phyloP scores from a whole-genome alignment of 2,113 vertebrate genomes.

The Lethenteron camtschaticum region DNA sequence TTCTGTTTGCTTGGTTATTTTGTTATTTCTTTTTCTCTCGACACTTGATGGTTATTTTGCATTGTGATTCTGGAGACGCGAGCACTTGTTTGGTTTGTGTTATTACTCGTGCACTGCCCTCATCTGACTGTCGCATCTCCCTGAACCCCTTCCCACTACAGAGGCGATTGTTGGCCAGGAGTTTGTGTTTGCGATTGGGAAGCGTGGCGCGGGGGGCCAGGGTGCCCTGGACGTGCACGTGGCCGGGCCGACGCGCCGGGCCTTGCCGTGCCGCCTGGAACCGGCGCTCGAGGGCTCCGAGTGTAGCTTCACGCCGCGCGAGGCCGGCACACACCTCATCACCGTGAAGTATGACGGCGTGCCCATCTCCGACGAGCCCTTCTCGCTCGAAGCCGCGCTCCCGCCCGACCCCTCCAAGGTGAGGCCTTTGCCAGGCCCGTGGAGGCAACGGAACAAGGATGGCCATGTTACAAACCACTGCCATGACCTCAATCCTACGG shows the following conservation, averaged over 20 bases:
- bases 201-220: slow-evolving; percentile 62
- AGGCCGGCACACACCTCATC: slow-evolving; percentile 50
- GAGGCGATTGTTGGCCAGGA: slow-evolving; percentile 63
- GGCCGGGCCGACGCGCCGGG: slow-evolving; percentile 33
- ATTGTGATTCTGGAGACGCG: too few relatives aligned
- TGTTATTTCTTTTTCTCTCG: too few relatives aligned
- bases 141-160: slow-evolving; percentile 13
- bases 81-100: too few relatives aligned
- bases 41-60: too few relatives aligned
- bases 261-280: slow-evolving; percentile 53
- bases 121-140: neutral
- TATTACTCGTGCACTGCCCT: neutral
- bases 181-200: slow-evolving; percentile 54
- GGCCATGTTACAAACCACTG: too few relatives aligned
- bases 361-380: slow-evolving; percentile 54
- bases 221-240: slow-evolving; percentile 58
- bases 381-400: slow-evolving; percentile 39
- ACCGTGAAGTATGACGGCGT: slow-evolving; percentile 53
- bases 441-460: too few relatives aligned
- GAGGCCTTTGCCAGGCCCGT: neutral
- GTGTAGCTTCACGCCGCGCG: slow-evolving; percentile 53
- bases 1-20: too few relatives aligned
- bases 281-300: slow-evolving; percentile 49
- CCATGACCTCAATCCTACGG: too few relatives aligned
- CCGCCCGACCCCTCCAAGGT: slow-evolving; percentile 64